Percentiles rank a stretch among this genome's conserved stretches.
Conservation (phyloP, 2,113 vertebrate genomes). For the Castor canadensis region DNA sequence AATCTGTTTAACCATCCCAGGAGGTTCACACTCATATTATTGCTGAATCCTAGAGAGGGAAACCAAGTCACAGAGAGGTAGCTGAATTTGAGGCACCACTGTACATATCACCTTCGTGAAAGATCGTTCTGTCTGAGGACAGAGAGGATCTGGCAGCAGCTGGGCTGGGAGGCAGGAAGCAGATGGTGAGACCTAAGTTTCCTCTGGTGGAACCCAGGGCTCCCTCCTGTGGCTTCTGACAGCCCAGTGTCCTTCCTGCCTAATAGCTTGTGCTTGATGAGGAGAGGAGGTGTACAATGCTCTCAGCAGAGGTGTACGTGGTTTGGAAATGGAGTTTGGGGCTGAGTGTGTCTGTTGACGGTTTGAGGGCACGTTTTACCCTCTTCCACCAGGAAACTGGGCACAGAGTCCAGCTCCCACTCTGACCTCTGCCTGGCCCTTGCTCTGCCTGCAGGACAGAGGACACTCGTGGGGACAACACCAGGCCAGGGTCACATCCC, state of each 20-base stretch:
- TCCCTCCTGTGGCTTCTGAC: not conserved
- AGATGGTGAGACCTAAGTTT: not conserved
- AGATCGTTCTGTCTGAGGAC: not conserved
- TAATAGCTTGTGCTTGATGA: not conserved
- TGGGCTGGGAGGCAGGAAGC: too few relatives aligned
- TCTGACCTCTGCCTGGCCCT: fast-evolving
- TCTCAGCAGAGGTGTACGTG: not conserved
- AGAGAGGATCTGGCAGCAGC: not conserved
- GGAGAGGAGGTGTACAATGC: not conserved
- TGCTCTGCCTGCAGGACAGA: not conserved
- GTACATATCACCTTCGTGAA: too few relatives aligned
- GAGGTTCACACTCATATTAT: not conserved
- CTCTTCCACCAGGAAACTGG: not conserved
- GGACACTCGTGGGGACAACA: not conserved
- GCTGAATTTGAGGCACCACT: fast-evolving
- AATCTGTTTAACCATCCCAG: not conserved
- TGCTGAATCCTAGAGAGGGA: not conserved
- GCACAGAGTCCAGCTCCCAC: not conserved
- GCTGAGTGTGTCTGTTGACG: not conserved
- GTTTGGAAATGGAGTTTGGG: not conserved
- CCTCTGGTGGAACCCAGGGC: not conserved
- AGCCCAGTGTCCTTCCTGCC: too few relatives aligned
- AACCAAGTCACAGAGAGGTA: not conserved
- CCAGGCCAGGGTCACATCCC: not conserved
- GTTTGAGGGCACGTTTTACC: too few relatives aligned